These are phyloP conservation scores for Piprites chloris DNA, from an alignment of 2,113 vertebrate species.

Conservation along the genomic window DNA sequence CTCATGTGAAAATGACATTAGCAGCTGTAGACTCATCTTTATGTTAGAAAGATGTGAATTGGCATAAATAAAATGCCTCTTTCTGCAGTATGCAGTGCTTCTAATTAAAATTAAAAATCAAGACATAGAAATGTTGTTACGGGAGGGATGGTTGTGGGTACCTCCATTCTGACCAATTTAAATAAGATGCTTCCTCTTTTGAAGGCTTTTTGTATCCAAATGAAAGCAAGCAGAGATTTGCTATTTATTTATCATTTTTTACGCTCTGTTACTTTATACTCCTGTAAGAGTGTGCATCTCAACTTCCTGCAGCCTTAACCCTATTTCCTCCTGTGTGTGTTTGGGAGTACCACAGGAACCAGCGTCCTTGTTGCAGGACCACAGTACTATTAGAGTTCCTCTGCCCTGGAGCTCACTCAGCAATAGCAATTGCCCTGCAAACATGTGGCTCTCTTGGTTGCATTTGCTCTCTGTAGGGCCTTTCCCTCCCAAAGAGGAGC, in stretches of 20 bases:
- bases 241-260: neutral
- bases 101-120: neutral
- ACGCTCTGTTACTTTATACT: neutral
- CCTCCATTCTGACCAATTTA: neutral
- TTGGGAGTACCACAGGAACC: neutral
- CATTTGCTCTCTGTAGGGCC: neutral
- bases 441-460: neutral
- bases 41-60: neutral
- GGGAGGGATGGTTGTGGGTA: neutral
- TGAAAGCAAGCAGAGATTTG: neutral
- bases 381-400: neutral
- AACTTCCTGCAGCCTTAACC: neutral
- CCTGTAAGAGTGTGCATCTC: neutral
- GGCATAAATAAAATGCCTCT: neutral
- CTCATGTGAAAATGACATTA: neutral
- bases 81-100: neutral
- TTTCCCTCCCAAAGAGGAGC: neutral
- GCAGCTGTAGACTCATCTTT: neutral
- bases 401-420: neutral
- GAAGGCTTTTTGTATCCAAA: neutral
- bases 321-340: fast-evolving
- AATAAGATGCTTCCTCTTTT: neutral
- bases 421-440: neutral
- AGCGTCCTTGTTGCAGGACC: neutral
- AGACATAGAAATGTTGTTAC: neutral